These are phyloP conservation scores for Mobula hypostoma DNA, from an alignment of 2,113 vertebrate genomes.

Conservation along the genomic window DNA sequence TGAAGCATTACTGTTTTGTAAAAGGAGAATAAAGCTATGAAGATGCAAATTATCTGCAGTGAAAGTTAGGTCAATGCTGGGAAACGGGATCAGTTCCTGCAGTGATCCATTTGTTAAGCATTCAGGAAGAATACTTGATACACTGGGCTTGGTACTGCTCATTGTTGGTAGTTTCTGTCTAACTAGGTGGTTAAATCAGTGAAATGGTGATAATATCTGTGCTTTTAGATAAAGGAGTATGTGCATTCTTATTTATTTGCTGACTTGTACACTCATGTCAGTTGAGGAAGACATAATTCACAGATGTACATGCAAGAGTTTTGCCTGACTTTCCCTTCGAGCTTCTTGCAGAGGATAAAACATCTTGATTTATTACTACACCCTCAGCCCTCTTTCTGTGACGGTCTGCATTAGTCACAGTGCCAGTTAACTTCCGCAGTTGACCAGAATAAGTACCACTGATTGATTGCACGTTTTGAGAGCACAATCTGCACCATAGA, in stretches of 20 bases:
- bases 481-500: background rate
- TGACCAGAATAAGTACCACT: background rate
- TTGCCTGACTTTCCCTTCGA: background rate
- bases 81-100: background rate
- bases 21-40: background rate
- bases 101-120: background rate
- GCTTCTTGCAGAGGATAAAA: background rate
- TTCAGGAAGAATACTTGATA: background rate
- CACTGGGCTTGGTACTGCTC: background rate
- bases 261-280: background rate
- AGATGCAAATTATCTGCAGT: background rate
- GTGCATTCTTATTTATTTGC: background rate
- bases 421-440: background rate
- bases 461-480: no score
- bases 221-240: background rate
- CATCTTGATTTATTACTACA: background rate
- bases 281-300: background rate
- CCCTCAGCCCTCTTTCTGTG: background rate
- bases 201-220: background rate
- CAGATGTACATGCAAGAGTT: background rate
- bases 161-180: background rate
- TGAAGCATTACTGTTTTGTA: conserved; percentile 2
- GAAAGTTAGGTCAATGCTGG: background rate
- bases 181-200: background rate
- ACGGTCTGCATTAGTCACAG: background rate